Conservation (phyloP, 2,113 vertebrate species). For the Melozone crissalis region DNA sequence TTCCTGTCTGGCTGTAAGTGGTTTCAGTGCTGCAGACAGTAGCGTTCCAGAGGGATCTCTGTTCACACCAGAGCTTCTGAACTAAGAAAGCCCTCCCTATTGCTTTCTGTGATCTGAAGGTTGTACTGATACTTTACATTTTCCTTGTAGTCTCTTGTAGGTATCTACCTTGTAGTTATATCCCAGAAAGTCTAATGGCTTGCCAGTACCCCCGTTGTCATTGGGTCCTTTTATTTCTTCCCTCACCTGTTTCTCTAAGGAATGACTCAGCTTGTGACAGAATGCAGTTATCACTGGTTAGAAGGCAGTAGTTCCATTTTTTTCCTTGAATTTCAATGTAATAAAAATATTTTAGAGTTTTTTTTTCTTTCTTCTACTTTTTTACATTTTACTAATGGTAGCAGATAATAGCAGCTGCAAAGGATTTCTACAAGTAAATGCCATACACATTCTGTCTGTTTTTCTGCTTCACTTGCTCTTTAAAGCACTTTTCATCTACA, state of each 20-base stretch:
- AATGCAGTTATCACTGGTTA: not conserved
- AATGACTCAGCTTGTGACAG: not conserved
- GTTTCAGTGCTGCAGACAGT: not conserved
- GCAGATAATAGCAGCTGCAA: conserved; percentile 2
- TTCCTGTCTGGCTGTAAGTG: not conserved
- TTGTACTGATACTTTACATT: not conserved
- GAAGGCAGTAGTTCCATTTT: not conserved
- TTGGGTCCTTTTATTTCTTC: not conserved
- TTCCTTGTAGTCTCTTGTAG: not conserved
- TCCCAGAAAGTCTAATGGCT: not conserved
- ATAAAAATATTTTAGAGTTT: not conserved
- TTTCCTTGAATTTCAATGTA: not conserved
- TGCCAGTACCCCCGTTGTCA: not conserved
- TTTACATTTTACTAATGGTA: not conserved
- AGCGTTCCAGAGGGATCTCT: not conserved
- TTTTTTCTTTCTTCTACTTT: not conserved
- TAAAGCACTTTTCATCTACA: conserved; percentile 53
- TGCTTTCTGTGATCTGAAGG: not conserved
- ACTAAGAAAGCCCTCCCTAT: not conserved
- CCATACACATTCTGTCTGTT: not conserved
- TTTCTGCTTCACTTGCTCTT: conserved; percentile 59
- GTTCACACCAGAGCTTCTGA: not conserved
- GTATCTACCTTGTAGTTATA: not conserved
- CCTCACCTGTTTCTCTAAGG: not conserved
- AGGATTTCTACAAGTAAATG: not conserved